Evolutionary conservation across 2,888 invertebrate genomes (phyloP), one percentile per base, ranked within the genome.

Genomic region (Argynnis bischoffii): DNA sequence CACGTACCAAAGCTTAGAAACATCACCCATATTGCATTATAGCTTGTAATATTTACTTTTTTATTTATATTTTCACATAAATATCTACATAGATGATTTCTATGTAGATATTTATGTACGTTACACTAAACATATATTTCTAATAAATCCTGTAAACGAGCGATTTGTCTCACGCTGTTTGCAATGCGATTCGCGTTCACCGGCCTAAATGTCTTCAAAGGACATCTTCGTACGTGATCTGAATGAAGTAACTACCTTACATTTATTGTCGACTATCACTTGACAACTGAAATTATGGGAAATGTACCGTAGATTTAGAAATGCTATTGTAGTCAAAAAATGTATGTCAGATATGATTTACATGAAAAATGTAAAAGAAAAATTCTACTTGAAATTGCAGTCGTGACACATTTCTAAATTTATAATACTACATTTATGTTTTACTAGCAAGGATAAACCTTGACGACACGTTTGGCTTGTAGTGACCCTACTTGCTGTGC

Each of bases 161-260:
- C 50, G 56, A 67, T 70, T 67, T 70, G 64, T 70, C 70, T 63
- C 56, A n/a, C 53, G 61, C 60, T 63, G 64, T 64, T 69, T 67
- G 67, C 55, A 26, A 72, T 72, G 69, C 72, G 69, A 61, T 64
- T 54, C 65, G 64, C 72, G 71, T 69, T 60, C 16, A 47, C 55
- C 64, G 59, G 70, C 72, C 71, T 72, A 72, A 72, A 72, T 71
- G 69, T 69, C 69, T 72, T 71, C 69, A 67, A 67, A 72, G 69
- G 72, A 71, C 65, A 63, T 66, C 65, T 69, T 26, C 6, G 11
- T 51, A 71, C 70, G 70, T 71, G 70, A 48, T 55, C 64, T 15
- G 70, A 66, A 57, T 71, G 53, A 47, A 21, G 35, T 48, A 35
- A 55, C 18, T 47, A 61, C 55, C 60, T 66, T 60, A 60, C 51